Percentiles rank a stretch among this genome's conserved stretches.
phyloP scores from a whole-genome alignment of 2,888 invertebrate species.

The Chloromyia formosa region DNA sequence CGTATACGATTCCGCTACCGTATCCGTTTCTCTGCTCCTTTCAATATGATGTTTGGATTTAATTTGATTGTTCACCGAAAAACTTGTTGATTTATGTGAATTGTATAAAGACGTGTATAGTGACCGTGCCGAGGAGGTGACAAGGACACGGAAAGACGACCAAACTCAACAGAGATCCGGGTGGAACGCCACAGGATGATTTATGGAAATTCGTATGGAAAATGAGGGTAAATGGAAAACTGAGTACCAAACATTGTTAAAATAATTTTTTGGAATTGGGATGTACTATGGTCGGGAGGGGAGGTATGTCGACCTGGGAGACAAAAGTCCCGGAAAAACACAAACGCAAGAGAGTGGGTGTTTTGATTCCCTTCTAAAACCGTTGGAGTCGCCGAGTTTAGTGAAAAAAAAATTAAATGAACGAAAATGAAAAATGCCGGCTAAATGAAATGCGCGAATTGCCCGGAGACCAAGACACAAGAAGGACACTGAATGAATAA shows the following conservation, averaged over 20 bases:
- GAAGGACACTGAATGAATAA: not conserved
- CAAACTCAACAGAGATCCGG: not conserved
- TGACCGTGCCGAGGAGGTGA: too few relatives aligned
- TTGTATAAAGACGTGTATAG: not conserved
- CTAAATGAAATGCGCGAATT: too few relatives aligned
- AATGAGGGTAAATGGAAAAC: constrained; percentile 4
- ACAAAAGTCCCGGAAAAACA: not conserved
- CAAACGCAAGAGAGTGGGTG: too few relatives aligned
- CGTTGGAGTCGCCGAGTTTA: not conserved
- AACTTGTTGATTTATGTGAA: constrained; percentile 7
- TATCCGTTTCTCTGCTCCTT: not conserved
- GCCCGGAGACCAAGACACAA: not conserved
- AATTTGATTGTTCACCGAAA: constrained; percentile 10
- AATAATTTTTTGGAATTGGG: not conserved
- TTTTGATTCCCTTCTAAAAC: too few relatives aligned
- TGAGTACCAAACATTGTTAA: constrained; percentile 6
- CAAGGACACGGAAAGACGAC: not conserved
- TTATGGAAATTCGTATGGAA: constrained; percentile 10
- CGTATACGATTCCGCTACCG: too few relatives aligned
- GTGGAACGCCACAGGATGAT: not conserved
- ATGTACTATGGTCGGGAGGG: not conserved
- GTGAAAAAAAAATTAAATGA: too few relatives aligned
- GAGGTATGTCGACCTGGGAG: not conserved
- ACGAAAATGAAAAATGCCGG: too few relatives aligned
- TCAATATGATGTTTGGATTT: constrained; percentile 5